phyloP scores from a whole-genome alignment of 1,140 invertebrate genomes.

The Teleogryllus occipitalis region DNA sequence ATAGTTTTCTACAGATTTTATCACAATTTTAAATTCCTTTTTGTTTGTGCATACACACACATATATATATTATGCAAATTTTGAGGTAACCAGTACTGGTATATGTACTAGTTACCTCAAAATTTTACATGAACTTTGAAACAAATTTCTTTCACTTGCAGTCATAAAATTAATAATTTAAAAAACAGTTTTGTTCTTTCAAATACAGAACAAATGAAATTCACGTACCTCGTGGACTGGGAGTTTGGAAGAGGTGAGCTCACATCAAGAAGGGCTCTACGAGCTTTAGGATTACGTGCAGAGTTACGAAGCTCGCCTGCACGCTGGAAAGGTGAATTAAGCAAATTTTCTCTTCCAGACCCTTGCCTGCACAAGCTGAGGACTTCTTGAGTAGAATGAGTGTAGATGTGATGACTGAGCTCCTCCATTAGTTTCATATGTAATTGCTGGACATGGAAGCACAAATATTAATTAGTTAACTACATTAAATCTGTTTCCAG shows the following conservation, averaged over 20 bases:
- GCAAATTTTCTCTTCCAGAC: constrained; percentile 43
- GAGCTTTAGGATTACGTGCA: constrained; percentile 28
- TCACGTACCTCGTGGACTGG: constrained; percentile 26
- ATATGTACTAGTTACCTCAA: too few species aligned
- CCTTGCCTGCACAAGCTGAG: constrained; percentile 49
- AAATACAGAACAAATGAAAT: not conserved
- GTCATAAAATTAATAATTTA: too few species aligned
- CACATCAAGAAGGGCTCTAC: constrained; percentile 32
- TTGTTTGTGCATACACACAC: too few species aligned
- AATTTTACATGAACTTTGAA: too few species aligned
- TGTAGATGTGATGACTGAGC: constrained; percentile 64
- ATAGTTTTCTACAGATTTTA: too few species aligned
- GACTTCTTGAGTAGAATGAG: constrained; percentile 50
- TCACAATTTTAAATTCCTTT: too few species aligned
- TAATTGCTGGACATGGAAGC: constrained; percentile 43
- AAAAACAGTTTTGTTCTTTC: too few species aligned
- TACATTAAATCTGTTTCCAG: too few species aligned
- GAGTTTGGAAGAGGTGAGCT: constrained; percentile 25
- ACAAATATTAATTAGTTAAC: not conserved
- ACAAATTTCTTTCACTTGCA: too few species aligned
- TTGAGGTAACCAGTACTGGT: too few species aligned
- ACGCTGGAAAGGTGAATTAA: constrained; percentile 42
- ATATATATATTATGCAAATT: too few species aligned
- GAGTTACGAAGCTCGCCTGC: constrained; percentile 44
- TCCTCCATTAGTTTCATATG: constrained; percentile 63